These are phyloP conservation scores for Lymantria monacha DNA, from an alignment of 2,888 invertebrate species.

Conservation along the genomic window DNA sequence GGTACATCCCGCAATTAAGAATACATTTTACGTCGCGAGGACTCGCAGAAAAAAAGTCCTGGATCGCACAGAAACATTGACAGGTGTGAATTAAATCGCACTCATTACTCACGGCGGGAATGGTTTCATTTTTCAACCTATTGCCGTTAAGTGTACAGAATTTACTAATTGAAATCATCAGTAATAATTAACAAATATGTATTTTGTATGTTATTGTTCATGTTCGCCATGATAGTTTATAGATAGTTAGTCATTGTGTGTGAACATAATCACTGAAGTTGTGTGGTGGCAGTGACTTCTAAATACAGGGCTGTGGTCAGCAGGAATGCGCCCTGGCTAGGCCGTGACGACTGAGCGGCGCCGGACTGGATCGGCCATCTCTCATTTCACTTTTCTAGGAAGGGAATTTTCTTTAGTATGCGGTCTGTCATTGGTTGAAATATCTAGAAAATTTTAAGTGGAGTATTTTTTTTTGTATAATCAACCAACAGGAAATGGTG, in stretches of 20 bases:
- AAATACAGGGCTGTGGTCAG: constrained; percentile 72
- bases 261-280: constrained; percentile 14
- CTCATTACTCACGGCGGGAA: too few relatives aligned
- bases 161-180: too few relatives aligned
- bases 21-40: too few relatives aligned
- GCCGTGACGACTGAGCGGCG: constrained; percentile 27
- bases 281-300: constrained; percentile 35
- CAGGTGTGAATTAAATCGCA: too few relatives aligned
- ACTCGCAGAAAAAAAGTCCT: too few relatives aligned
- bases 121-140: too few relatives aligned
- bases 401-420: constrained; percentile 64
- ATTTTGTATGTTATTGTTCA: too few relatives aligned
- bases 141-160: too few relatives aligned
- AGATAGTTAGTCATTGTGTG: constrained; percentile 4
- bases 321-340: constrained; percentile 61
- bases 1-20: too few relatives aligned
- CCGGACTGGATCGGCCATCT: constrained; percentile 39
- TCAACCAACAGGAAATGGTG: constrained; percentile 33
- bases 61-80: too few relatives aligned
- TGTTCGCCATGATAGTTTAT: too few relatives aligned
- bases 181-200: too few relatives aligned
- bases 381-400: constrained; percentile 71
- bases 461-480: constrained; percentile 34
- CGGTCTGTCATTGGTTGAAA: constrained; percentile 61
- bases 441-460: constrained; percentile 50